A percentile compares a stretch with the other conserved stretches of the same genome.
phyloP scores from a whole-genome alignment of 2,888 invertebrate species.

The Oscheius sp. region DNA sequence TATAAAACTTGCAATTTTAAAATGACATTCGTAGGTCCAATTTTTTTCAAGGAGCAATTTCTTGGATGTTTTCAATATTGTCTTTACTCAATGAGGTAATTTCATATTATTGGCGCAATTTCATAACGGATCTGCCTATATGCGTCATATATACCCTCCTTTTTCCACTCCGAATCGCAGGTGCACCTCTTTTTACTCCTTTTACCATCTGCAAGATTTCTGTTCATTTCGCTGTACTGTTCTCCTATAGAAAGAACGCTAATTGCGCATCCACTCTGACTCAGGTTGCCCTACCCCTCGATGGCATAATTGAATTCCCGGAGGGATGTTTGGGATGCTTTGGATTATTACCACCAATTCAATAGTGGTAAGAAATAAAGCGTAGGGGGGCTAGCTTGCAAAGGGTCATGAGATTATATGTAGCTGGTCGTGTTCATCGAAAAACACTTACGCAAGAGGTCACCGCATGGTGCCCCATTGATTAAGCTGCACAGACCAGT shows the following conservation, averaged over 20 bases:
- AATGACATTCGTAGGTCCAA: too few relatives aligned
- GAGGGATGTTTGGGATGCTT: slow-evolving; percentile 18
- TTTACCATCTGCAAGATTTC: too few relatives aligned
- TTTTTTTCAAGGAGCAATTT: too few relatives aligned
- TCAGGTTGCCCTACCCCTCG: slow-evolving; percentile 7
- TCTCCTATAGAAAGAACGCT: too few relatives aligned
- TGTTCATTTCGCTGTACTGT: too few relatives aligned
- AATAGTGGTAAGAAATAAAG: too few relatives aligned
- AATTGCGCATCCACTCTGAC: slow-evolving; percentile 10
- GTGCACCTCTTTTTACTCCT: too few relatives aligned
- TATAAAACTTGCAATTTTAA: not conserved
- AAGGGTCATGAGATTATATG: not conserved
- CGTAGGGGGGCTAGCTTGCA: too few relatives aligned
- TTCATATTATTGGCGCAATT: not conserved
- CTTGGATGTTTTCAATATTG: too few relatives aligned
- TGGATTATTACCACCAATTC: not conserved
- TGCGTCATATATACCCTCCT: not conserved
- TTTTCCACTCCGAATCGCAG: not conserved
- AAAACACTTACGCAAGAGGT: slow-evolving; percentile 30
- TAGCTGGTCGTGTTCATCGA: not conserved
- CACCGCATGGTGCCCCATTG: slow-evolving; percentile 28
- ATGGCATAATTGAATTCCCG: slow-evolving; percentile 17
- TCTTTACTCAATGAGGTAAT: too few relatives aligned
- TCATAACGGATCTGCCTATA: not conserved
- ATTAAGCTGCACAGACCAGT: slow-evolving; percentile 23